Percentiles rank a stretch among this genome's conserved stretches.
Evolutionary conservation across 2,888 invertebrate species (phyloP).

Genomic region (Leuctra nigra): DNA sequence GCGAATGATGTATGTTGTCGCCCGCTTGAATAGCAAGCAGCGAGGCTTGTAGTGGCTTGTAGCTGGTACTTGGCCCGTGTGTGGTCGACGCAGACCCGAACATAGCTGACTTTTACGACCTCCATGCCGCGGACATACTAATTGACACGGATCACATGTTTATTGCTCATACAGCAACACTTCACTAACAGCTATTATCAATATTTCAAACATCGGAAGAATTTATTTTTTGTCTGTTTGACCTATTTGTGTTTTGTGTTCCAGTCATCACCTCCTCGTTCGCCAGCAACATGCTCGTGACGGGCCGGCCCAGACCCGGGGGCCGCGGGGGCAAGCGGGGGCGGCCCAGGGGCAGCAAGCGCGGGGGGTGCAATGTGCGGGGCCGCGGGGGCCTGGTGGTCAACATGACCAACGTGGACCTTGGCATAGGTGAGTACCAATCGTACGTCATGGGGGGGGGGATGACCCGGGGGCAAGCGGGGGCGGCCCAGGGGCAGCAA

Average conservation of each 20-base stretch:
- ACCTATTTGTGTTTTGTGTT: slow-evolving; percentile 7
- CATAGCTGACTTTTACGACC: neutral
- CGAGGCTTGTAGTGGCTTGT: too few species aligned
- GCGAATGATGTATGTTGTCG: too few species aligned
- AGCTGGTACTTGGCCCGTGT: too few species aligned
- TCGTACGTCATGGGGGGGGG: too few species aligned
- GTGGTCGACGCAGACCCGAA: neutral
- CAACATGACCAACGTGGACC: slow-evolving; percentile 26
- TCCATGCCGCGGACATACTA: neutral
- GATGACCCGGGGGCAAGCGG: slow-evolving; percentile 53
- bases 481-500: slow-evolving; percentile 70
- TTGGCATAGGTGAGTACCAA: slow-evolving; percentile 27
- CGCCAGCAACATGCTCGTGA: slow-evolving; percentile 27
- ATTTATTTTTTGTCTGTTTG: neutral
- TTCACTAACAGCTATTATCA: too few species aligned
- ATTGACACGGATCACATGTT: neutral
- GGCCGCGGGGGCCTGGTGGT: slow-evolving; percentile 20
- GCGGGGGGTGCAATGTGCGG: slow-evolving; percentile 41
- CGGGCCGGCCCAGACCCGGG: slow-evolving; percentile 36
- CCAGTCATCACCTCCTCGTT: slow-evolving; percentile 25
- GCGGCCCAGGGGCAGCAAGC: slow-evolving; percentile 64
- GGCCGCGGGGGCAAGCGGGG: slow-evolving; percentile 59
- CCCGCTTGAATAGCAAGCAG: too few species aligned
- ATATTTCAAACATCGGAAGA: neutral
- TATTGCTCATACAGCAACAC: neutral